A percentile compares a stretch with the other conserved stretches of the same genome.
Evolutionary conservation across 1,140 invertebrate species (phyloP).

Genomic region (Drosophila bifasciata): DNA sequence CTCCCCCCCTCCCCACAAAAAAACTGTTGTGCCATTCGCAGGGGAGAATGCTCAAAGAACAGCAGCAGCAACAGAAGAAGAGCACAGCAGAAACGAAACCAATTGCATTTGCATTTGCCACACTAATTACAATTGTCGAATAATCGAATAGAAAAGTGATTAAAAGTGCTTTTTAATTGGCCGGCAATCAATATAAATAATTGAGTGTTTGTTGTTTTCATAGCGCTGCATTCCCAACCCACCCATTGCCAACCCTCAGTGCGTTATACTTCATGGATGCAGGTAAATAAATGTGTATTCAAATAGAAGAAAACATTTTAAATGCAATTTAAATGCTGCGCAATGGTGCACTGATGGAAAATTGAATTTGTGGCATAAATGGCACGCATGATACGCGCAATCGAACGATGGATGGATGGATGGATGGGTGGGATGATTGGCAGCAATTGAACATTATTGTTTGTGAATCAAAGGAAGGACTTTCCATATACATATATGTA

Average conservation of each 20-base stretch:
- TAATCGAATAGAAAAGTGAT: slow-evolving; percentile 48
- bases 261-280: slow-evolving; percentile 70
- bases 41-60: slow-evolving; percentile 16
- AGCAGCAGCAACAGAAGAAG: background rate
- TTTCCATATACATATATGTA: no score
- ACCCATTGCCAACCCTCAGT: background rate
- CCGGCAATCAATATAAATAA: slow-evolving; percentile 55
- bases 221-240: slow-evolving; percentile 7
- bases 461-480: no score
- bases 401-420: no score
- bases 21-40: slow-evolving; percentile 17
- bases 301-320: slow-evolving; percentile 22
- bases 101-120: background rate
- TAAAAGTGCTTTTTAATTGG: slow-evolving; percentile 64
- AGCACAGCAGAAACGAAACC: background rate
- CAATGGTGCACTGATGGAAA: slow-evolving; percentile 8
- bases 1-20: no score
- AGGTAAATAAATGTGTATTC: slow-evolving; percentile 56
- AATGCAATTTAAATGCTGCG: slow-evolving; percentile 37
- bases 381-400: no score
- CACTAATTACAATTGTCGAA: slow-evolving; percentile 34
- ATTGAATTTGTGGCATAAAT: slow-evolving; percentile 20
- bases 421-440: no score
- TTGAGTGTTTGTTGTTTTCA: slow-evolving; percentile 56
- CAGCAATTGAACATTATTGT: no score